Conservation (phyloP, 2,113 vertebrate species). For the Myocastor coypus region DNA sequence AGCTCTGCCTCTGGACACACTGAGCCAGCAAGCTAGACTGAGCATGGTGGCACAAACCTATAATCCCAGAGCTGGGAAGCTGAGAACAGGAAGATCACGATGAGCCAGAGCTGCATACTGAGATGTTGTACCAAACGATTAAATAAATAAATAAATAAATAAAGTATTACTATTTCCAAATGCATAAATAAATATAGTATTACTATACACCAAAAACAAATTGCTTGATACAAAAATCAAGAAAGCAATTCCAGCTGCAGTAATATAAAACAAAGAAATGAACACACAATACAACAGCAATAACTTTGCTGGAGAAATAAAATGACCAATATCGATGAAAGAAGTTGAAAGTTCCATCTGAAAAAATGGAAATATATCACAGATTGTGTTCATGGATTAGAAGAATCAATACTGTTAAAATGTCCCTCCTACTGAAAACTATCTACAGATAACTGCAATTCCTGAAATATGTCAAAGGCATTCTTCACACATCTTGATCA, state of each 20-base stretch:
- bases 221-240: neutral
- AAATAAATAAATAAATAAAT: no score
- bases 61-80: no score
- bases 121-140: no score
- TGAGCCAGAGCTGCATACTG: no score
- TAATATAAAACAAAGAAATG: neutral
- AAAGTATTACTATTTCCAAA: no score
- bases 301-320: neutral
- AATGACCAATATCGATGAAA: neutral
- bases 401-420: neutral
- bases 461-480: neutral
- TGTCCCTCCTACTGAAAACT: neutral
- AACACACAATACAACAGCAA: neutral
- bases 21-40: no score
- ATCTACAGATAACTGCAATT: neutral
- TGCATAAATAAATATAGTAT: no score
- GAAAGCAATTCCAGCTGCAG: neutral
- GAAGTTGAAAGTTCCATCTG: neutral
- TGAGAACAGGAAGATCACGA: no score
- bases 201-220: neutral
- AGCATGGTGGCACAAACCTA: no score
- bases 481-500: neutral
- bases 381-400: neutral
- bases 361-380: neutral
- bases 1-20: no score